Evolutionary conservation across 2,113 vertebrate genomes (phyloP), one percentile per base, ranked within the genome.

Genomic region (Gulo gulo): DNA sequence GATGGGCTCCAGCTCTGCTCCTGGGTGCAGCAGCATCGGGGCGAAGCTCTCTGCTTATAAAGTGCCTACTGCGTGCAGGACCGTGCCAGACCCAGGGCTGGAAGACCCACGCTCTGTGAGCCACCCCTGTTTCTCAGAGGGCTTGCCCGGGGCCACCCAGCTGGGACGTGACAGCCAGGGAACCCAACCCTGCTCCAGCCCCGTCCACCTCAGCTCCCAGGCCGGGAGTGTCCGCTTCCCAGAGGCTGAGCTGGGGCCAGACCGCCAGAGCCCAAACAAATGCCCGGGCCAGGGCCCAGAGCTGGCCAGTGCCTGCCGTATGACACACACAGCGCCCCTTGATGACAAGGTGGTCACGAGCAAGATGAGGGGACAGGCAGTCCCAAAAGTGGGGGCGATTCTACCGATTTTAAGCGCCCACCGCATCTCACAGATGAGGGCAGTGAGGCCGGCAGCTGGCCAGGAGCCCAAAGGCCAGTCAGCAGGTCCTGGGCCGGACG

Each of bases 11-110:
- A 21, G 42, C 47, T n/a, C 26, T n/a, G 13, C 1, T 12, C n/a
- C 0, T 29, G 0, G 14, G 57, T 26, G 29, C 0, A 0, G 65
- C 18, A 34, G 73, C 34, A 18, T 5, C 2, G 4, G 65, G 61
- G 26, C 9, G 6, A 42, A 36, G 1, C 61, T 7, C 8, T 20
- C 2, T 24, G 14, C n/a, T 12, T n/a, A 24, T 8, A 11, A 29
- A 34, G 67, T 0, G 0, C 36, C 57, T 21, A 23, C 39, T 12
- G 39, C 1, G 50, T 18, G 52, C 18, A 1, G 42, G 29, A 21
- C 63, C 0, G 1, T 0, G 4, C 50, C 29, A 4, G 47, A 59
- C 18, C 55, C 18, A 15, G 31, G 2, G 79, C 8, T 6, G 18
- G 39, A 42, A 24, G 29, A 2, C 2, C 13, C 10, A 7, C 34